A percentile compares a stretch with the other conserved stretches of the same genome.
Conservation (phyloP, 2,888 invertebrate genomes). For the Hoplodrina ambigua region DNA sequence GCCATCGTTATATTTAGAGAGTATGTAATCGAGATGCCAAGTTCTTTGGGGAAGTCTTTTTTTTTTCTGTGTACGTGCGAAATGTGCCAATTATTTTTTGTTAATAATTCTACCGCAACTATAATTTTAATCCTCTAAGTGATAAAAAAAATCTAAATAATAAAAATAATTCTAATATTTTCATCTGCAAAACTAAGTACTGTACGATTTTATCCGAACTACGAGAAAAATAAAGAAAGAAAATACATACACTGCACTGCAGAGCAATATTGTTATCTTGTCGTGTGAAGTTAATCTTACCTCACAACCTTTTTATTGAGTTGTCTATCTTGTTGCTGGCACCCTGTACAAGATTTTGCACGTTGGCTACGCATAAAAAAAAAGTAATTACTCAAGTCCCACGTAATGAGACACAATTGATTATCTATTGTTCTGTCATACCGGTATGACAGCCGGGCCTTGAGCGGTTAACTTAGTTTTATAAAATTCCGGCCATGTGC, state of each 20-base stretch:
- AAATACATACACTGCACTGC: constrained; percentile 72
- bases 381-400: constrained; percentile 1
- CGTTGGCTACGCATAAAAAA: constrained; percentile 61
- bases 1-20: neutral
- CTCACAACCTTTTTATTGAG: constrained; percentile 74
- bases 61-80: neutral
- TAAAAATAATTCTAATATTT: constrained; percentile 13
- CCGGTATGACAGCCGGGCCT: too few species aligned
- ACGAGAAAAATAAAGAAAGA: constrained; percentile 49
- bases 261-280: constrained; percentile 53
- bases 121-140: neutral
- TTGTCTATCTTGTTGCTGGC: constrained; percentile 76
- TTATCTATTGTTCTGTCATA: too few species aligned
- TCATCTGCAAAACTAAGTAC: neutral
- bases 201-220: constrained; percentile 5
- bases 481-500: neutral
- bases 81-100: neutral
- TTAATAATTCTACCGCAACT: neutral
- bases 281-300: constrained; percentile 56
- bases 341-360: constrained; percentile 76
- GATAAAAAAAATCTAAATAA: constrained; percentile 7
- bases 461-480: constrained; percentile 8
- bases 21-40: neutral
- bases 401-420: too few species aligned
- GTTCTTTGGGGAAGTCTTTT: neutral